Base-by-base conservation (phyloP, 1,140 invertebrate genomes). In the Drosophila equinoxialis region DNA sequence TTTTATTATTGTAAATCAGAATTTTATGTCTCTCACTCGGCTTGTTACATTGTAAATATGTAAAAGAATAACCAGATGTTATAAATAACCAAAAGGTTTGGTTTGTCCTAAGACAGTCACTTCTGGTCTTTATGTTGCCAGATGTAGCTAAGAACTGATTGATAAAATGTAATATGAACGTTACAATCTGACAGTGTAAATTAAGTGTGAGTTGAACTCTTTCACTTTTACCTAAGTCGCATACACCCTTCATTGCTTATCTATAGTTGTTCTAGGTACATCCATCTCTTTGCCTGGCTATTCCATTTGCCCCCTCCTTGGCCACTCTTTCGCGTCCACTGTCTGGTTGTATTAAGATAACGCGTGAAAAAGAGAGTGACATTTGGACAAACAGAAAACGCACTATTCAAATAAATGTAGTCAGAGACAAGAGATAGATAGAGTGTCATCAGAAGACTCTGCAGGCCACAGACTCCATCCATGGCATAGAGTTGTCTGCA, bases 311-410 rank as follows among this genome's bases (percentile, higher is more conserved):
- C 14, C 14, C 33, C 55, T 14, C 26, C 14, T 57, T 14, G 7
- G 23, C 11, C 30, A 54, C n/a, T 26, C 57, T 20, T 20, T 37
- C 57, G 17, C 33, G 26, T 17, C 14, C 33, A 17, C 57, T 59
- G 20, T 5, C 60, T 48, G 74, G 66, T 71, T 71, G 57, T 59
- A 59, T 59, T 59, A 14, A 87, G 83, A 86, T 86, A 86, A 79
- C 76, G 69, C 59, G 77, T 75, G 54, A 72, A 66, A 77, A 71
- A 71, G 55, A 74, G 68, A 73, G 65, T 73, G 70, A 74, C 77
- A 79, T 80, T 80, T 83, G 74, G 70, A 58, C 77, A 82, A 79
- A 81, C 78, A 81, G 67, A 74, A 71, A 78, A 65, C 37, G 61
- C 57, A 79, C 75, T 86, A 81, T 68, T 79, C 83, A 82, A 87